Evolutionary conservation across 2,113 vertebrate species (phyloP).

Genomic region (Hemicordylus capensis): DNA sequence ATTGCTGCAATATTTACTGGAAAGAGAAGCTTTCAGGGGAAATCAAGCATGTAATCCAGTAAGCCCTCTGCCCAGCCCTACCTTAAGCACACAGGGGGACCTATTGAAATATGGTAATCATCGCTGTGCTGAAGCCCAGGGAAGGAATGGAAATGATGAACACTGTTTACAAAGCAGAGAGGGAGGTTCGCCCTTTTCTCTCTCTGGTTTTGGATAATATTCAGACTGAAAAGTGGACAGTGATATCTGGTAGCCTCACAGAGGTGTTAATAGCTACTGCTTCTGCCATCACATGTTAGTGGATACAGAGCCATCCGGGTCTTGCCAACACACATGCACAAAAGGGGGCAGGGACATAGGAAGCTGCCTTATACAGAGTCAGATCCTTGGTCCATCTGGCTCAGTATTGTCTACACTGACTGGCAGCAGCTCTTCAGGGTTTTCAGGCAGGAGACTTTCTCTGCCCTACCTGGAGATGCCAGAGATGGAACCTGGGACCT

Average conservation of each 20-base stretch:
- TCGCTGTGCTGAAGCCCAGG: slow-evolving; percentile 24
- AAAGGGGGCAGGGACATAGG: background rate
- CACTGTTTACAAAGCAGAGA: background rate
- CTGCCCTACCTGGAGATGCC: no score
- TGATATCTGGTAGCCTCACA: background rate
- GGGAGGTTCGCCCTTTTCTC: background rate
- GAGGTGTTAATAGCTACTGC: background rate
- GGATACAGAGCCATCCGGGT: background rate
- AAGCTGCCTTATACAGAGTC: no score
- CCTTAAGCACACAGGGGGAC: slow-evolving; percentile 50
- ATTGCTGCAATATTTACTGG: slow-evolving; percentile 76
- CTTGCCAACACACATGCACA: background rate
- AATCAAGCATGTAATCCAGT: slow-evolving; percentile 75
- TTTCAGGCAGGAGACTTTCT: no score
- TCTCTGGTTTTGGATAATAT: background rate
- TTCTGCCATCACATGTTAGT: no score
- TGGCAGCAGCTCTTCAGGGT: no score
- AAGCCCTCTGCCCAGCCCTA: slow-evolving; percentile 63
- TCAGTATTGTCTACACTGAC: no score
- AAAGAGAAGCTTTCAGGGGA: slow-evolving; percentile 69
- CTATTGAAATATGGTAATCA: slow-evolving; percentile 69
- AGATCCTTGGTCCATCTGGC: no score
- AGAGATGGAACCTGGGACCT: no score
- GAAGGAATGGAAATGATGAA: slow-evolving; percentile 53
- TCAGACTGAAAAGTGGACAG: slow-evolving; percentile 29